phyloP scores from a whole-genome alignment of 2,888 invertebrate genomes.

The Anarsia innoxiella region DNA sequence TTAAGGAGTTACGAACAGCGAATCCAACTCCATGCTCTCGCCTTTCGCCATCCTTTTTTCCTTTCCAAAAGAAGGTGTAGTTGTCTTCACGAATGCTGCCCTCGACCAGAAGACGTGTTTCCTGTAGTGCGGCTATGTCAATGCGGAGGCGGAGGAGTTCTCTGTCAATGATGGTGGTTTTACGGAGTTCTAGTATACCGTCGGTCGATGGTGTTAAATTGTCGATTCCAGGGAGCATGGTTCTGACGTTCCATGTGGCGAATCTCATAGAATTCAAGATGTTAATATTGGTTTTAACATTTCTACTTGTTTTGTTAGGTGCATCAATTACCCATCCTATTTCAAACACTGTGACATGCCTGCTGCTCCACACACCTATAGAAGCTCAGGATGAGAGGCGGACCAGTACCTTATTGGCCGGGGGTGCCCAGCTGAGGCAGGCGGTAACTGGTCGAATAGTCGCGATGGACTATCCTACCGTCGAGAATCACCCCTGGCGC shows the following conservation, averaged over 20 bases:
- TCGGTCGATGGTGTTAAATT: conserved; percentile 8
- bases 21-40: conserved; percentile 1
- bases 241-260: conserved; percentile 13
- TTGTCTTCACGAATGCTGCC: background rate
- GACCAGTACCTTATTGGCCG: conserved; percentile 9
- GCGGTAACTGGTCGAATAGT: conserved; percentile 5
- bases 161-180: background rate
- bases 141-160: background rate
- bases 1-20: background rate
- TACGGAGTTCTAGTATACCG: background rate
- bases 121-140: background rate
- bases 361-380: conserved; percentile 8
- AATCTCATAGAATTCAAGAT: conserved; percentile 6
- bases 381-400: conserved; percentile 7
- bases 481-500: conserved; percentile 20
- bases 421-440: conserved; percentile 9
- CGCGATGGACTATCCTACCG: conserved; percentile 13
- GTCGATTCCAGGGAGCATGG: conserved; percentile 12
- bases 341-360: background rate
- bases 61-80: conserved; percentile 2
- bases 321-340: background rate
- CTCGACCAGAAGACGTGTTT: background rate
- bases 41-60: background rate
- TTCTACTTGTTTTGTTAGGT: background rate
- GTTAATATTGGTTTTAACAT: background rate